Conservation (phyloP, 2,888 invertebrate species). For the Spatulosminthurus flaviceps region DNA sequence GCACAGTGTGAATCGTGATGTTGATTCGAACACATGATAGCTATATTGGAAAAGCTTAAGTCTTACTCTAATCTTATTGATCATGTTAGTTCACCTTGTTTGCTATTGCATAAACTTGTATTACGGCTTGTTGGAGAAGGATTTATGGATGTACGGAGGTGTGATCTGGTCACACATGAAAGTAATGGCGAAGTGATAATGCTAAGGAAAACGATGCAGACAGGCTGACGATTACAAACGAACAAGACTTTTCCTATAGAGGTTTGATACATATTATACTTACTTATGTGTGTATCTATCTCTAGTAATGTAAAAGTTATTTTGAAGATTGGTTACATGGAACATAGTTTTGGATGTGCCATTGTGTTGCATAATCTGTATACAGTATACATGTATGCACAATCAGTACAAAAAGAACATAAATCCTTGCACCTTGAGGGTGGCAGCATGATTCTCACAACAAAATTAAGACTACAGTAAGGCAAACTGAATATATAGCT, state of each 20-base stretch:
- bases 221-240: conserved; percentile 19
- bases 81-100: conserved; percentile 33
- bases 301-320: no score
- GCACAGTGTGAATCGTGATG: conserved; percentile 1
- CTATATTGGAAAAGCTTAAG: conserved; percentile 21
- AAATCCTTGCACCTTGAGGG: no score
- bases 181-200: conserved; percentile 18
- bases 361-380: no score
- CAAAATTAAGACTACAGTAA: no score
- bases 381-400: no score
- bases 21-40: conserved; percentile 10
- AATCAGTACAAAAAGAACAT: no score
- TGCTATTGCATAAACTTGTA: conserved; percentile 33
- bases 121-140: conserved; percentile 35
- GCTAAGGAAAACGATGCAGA: conserved; percentile 24
- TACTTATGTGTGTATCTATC: no score
- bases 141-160: conserved; percentile 38
- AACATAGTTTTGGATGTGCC: no score
- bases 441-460: no score
- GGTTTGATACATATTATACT: not conserved
- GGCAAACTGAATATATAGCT: not conserved
- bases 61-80: conserved; percentile 23
- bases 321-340: not conserved
- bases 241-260: conserved; percentile 20
- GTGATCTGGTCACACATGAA: conserved; percentile 37